Evolutionary conservation across 2,888 invertebrate genomes (phyloP).

Genomic region (Polyploca ridens): DNA sequence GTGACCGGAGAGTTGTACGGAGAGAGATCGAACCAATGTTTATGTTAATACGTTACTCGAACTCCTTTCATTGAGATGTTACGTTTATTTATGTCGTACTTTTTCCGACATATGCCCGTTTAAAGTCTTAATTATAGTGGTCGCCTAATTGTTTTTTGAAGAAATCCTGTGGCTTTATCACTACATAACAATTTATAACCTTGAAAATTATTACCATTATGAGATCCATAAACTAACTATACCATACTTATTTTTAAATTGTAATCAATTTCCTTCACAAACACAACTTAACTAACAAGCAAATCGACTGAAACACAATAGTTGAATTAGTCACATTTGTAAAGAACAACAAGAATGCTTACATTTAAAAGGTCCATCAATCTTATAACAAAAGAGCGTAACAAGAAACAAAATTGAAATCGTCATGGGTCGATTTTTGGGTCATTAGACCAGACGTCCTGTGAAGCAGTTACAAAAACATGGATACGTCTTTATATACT

Average conservation of each 20-base stretch:
- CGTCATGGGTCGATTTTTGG: constrained; percentile 54
- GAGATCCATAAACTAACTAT: neutral
- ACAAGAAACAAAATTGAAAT: constrained; percentile 40
- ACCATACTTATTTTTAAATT: neutral
- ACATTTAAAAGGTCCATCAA: constrained; percentile 31
- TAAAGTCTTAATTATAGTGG: constrained; percentile 61
- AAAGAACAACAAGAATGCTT: constrained; percentile 27
- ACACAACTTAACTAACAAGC: neutral
- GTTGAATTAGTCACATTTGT: constrained; percentile 14
- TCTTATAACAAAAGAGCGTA: constrained; percentile 30
- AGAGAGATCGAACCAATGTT: constrained; percentile 71
- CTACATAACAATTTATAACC: constrained; percentile 25
- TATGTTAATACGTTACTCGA: constrained; percentile 68
- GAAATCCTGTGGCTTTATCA: constrained; percentile 16
- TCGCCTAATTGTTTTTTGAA: constrained; percentile 38
- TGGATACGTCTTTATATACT: constrained; percentile 39
- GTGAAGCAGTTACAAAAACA: constrained; percentile 31
- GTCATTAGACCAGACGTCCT: constrained; percentile 45
- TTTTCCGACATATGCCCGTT: constrained; percentile 50
- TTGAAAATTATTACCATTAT: constrained; percentile 18
- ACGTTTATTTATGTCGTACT: constrained; percentile 61
- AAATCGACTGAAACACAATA: constrained; percentile 1
- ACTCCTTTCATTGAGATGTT: constrained; percentile 74
- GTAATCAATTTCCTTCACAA: neutral
- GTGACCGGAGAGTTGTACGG: constrained; percentile 63